These are phyloP conservation scores for Acropora tenuis DNA, from an alignment of 64 coral and sea anemone species.

Conservation along the genomic window DNA sequence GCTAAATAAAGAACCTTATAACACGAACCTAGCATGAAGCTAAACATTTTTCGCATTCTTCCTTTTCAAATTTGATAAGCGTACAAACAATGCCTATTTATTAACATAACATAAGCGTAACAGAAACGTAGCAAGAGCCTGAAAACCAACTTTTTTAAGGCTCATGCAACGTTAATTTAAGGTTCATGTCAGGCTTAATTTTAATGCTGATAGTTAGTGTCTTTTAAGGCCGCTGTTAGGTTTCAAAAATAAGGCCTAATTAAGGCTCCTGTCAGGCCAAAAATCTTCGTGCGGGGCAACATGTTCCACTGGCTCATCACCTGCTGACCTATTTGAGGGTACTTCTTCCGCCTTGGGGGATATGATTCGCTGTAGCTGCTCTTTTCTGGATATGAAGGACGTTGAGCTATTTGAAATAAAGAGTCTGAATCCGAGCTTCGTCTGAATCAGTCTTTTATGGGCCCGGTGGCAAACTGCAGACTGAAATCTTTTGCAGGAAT, in stretches of 20 bases:
- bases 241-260: neutral
- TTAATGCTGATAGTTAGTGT: neutral
- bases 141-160: neutral
- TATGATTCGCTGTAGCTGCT: neutral
- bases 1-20: too few relatives aligned
- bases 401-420: neutral
- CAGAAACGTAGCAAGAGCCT: too few relatives aligned
- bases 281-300: neutral
- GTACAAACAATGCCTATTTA: too few relatives aligned
- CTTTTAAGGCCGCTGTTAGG: neutral
- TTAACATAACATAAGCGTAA: too few relatives aligned
- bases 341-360: neutral
- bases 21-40: too few relatives aligned
- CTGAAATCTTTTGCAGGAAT: neutral
- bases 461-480: neutral
- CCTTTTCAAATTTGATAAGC: too few relatives aligned
- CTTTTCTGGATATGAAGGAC: neutral
- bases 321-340: neutral
- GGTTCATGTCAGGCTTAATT: neutral
- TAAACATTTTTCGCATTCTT: too few relatives aligned
- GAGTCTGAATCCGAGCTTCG: neutral
- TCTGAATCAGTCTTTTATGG: neutral
- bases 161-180: neutral
- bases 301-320: constrained; percentile 1
- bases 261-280: too few relatives aligned